Evolutionary conservation across 2,797 vertebrate genomes (phyloP).

Genomic region (Aselliscus stoliczkanus): DNA sequence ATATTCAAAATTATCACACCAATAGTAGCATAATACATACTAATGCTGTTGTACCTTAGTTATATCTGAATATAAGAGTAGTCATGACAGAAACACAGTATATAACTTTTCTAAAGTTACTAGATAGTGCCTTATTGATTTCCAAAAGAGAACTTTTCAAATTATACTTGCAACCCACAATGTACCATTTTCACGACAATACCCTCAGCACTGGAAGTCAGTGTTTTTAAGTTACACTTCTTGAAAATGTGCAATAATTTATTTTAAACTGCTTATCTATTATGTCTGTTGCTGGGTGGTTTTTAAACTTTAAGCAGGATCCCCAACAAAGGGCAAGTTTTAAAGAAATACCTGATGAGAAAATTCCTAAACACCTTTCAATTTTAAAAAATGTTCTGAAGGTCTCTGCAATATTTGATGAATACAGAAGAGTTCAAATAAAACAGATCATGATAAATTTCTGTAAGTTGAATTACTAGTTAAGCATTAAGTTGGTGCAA

Average conservation of each 20-base stretch:
- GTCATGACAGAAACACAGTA: background rate
- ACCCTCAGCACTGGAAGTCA: background rate
- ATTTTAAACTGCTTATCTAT: background rate
- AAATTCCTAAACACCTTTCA: background rate
- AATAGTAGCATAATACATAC: background rate
- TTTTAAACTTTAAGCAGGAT: background rate
- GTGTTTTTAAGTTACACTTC: background rate
- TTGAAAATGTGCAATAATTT: background rate
- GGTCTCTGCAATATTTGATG: background rate
- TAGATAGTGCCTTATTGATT: background rate
- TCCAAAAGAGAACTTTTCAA: background rate
- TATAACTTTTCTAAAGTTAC: background rate
- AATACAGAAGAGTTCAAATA: background rate
- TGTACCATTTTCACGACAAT: background rate
- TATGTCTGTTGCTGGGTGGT: background rate
- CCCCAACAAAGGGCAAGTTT: background rate
- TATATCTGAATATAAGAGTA: background rate
- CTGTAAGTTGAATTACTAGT: background rate
- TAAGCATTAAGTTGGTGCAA: background rate
- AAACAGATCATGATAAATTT: background rate
- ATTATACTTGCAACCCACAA: background rate
- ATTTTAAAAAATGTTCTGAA: background rate
- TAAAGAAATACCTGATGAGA: background rate
- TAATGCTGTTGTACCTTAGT: background rate
- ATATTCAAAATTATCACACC: background rate